Conservation (phyloP, 2,113 vertebrate genomes). For the Mystacornis crossleyi region DNA sequence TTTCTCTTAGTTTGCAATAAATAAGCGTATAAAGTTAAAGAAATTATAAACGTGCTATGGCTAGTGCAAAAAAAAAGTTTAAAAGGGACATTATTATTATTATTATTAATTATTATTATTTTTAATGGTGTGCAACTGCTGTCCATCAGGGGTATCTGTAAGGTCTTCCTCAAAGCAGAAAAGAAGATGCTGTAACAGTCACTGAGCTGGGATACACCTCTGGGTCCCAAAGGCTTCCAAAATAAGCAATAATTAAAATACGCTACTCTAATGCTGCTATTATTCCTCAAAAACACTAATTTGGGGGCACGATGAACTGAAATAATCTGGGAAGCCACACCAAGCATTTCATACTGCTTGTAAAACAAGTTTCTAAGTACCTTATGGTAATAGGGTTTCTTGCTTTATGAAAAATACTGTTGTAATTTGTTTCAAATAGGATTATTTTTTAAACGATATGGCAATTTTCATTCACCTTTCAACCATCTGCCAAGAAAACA, state of each 20-base stretch:
- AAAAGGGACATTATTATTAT: background rate
- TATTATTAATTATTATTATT: background rate
- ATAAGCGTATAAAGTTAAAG: slow-evolving; percentile 14
- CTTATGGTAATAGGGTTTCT: background rate
- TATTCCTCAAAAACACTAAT: background rate
- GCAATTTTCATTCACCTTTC: background rate
- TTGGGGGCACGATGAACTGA: background rate
- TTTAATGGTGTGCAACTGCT: background rate
- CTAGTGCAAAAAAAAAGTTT: background rate
- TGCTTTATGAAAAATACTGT: background rate
- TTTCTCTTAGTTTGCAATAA: slow-evolving; percentile 54
- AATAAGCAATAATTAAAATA: background rate
- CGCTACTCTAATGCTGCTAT: background rate
- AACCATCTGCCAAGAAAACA: background rate
- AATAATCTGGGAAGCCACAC: background rate
- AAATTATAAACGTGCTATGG: background rate
- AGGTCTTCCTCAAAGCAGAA: background rate
- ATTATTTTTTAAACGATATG: background rate
- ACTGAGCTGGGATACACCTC: background rate
- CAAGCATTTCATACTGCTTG: background rate
- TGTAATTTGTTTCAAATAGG: slow-evolving; percentile 4
- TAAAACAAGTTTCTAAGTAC: slow-evolving; percentile 10
- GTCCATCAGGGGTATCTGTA: background rate
- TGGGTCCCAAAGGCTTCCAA: background rate
- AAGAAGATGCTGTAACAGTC: background rate